A percentile compares a stretch with the other conserved stretches of the same genome.
These are phyloP conservation scores for Meriones unguiculatus DNA, from an alignment of 2,113 vertebrate genomes.

Conservation along the genomic window DNA sequence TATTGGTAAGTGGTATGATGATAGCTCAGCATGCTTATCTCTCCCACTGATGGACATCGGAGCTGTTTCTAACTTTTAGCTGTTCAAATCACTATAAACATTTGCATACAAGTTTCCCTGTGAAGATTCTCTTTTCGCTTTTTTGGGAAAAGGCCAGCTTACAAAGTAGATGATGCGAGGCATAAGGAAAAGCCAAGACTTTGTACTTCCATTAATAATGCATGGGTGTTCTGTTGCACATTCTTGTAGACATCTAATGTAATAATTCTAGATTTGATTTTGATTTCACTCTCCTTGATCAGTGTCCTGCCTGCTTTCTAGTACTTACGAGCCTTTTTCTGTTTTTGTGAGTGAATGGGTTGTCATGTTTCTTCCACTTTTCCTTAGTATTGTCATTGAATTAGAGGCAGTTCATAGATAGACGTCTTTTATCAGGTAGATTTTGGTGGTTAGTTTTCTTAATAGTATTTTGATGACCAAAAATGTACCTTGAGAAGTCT, in stretches of 20 bases:
- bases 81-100: background rate
- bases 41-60: background rate
- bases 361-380: background rate
- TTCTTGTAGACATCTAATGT: background rate
- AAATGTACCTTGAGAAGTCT: background rate
- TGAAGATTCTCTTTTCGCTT: background rate
- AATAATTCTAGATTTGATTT: background rate
- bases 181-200: background rate
- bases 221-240: background rate
- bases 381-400: background rate
- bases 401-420: background rate
- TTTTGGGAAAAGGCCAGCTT: background rate
- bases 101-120: conserved; percentile 12
- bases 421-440: background rate
- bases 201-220: background rate
- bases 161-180: background rate
- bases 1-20: background rate
- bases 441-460: background rate
- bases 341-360: background rate
- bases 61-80: background rate
- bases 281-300: background rate
- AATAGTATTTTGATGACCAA: background rate
- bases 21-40: background rate
- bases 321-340: background rate
- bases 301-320: background rate